These are phyloP conservation scores for Apaloderma vittatum DNA, from an alignment of 2,113 vertebrate genomes.

Conservation along the genomic window DNA sequence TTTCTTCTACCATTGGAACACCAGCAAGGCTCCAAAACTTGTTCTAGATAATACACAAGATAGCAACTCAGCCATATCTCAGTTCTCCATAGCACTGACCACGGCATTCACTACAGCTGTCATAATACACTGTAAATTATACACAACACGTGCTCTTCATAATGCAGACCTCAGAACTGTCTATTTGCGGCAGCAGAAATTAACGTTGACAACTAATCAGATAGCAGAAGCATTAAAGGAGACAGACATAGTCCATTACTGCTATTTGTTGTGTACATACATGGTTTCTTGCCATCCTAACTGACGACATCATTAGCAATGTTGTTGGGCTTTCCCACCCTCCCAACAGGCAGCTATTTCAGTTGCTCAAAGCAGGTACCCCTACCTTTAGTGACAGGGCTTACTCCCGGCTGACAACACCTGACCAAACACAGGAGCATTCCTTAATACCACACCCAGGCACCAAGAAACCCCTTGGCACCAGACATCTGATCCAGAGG, in stretches of 20 bases:
- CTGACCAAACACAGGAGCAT: not conserved
- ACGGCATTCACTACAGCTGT: not conserved
- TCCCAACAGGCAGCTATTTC: not conserved
- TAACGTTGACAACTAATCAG: not conserved
- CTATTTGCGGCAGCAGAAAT: not conserved
- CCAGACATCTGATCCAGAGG: not conserved
- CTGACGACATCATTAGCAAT: not conserved
- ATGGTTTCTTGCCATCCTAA: not conserved
- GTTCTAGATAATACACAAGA: not conserved
- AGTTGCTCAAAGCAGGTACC: not conserved
- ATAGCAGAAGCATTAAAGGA: not conserved
- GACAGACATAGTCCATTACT: not conserved
- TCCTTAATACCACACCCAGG: not conserved
- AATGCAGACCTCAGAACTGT: not conserved
- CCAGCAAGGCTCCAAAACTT: not conserved
- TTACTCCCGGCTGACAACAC: not conserved
- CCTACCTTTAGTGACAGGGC: not conserved
- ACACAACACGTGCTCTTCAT: not conserved
- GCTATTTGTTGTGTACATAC: not conserved
- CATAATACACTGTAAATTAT: conserved; percentile 4
- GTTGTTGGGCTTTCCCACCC: not conserved
- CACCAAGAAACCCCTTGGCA: not conserved
- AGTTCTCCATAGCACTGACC: not conserved
- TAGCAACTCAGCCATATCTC: accelerated
- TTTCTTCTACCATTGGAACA: not conserved